These are phyloP conservation scores for Trididemnum miniatum DNA, from an alignment of 23 tunicate species.

Conservation along the genomic window DNA sequence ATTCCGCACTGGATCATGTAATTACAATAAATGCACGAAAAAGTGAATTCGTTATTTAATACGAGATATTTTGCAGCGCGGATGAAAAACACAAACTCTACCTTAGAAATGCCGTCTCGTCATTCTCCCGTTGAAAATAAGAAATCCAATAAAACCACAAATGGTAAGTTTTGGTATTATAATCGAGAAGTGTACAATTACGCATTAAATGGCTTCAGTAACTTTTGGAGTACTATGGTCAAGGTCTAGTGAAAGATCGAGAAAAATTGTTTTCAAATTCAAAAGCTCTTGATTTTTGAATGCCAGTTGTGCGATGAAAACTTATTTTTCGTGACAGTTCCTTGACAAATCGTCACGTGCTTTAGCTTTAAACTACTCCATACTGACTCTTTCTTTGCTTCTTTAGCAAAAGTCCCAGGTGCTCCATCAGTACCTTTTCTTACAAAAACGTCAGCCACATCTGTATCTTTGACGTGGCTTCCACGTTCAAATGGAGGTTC, in stretches of 20 bases:
- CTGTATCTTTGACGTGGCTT: slow-evolving; percentile 30
- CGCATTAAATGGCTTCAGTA: not conserved
- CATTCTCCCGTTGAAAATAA: not conserved
- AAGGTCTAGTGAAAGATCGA: not conserved
- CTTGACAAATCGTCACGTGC: not conserved
- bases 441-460: slow-evolving; percentile 13
- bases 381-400: not conserved
- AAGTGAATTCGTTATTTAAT: not conserved
- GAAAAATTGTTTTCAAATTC: not conserved
- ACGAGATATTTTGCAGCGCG: not conserved
- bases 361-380: too few species aligned
- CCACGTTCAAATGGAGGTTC: slow-evolving; percentile 39
- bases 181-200: not conserved
- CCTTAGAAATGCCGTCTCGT: not conserved
- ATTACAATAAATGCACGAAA: not conserved
- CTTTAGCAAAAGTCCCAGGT: slow-evolving; percentile 29
- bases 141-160: not conserved
- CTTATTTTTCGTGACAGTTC: not conserved
- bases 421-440: slow-evolving; percentile 1
- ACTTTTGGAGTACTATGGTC: not conserved
- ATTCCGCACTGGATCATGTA: slow-evolving; percentile 30
- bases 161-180: not conserved
- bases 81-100: not conserved
- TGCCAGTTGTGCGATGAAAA: not conserved
- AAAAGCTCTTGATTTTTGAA: not conserved